A percentile compares a stretch with the other conserved stretches of the same genome.
These are phyloP conservation scores for Tamandua tetradactyla DNA, from an alignment of 2,797 vertebrate species.

Conservation along the genomic window DNA sequence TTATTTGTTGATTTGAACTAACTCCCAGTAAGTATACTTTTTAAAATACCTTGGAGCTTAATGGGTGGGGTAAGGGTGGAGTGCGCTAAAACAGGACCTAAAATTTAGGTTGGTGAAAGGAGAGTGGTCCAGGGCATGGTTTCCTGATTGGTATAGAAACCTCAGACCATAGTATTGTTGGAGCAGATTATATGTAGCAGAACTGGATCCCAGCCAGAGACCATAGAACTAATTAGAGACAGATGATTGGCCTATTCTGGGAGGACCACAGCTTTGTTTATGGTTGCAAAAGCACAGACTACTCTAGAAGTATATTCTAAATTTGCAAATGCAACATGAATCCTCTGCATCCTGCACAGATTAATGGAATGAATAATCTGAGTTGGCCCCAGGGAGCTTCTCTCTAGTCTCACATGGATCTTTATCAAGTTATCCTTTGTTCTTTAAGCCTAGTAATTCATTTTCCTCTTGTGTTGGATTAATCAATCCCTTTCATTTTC, in stretches of 20 bases:
- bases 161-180: neutral
- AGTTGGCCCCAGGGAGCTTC: neutral
- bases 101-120: fast-evolving
- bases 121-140: neutral
- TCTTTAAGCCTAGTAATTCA: neutral
- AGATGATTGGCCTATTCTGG: neutral
- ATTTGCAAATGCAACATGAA: neutral
- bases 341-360: neutral
- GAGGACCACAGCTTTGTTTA: neutral
- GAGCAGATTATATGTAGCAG: neutral
- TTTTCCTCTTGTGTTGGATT: neutral
- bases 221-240: neutral
- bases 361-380: neutral
- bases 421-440: neutral
- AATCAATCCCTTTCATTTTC: neutral
- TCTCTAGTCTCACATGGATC: neutral
- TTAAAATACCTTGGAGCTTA: neutral
- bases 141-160: neutral
- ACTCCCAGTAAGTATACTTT: neutral
- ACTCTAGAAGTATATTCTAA: neutral
- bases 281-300: neutral
- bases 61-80: neutral
- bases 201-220: neutral
- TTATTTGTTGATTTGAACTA: slow-evolving; percentile 26
- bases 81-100: neutral